Percentiles rank a stretch among this genome's conserved stretches.
These are phyloP conservation scores for Eubasilissa splendida DNA, from an alignment of 2,888 invertebrate genomes.

Conservation along the genomic window DNA sequence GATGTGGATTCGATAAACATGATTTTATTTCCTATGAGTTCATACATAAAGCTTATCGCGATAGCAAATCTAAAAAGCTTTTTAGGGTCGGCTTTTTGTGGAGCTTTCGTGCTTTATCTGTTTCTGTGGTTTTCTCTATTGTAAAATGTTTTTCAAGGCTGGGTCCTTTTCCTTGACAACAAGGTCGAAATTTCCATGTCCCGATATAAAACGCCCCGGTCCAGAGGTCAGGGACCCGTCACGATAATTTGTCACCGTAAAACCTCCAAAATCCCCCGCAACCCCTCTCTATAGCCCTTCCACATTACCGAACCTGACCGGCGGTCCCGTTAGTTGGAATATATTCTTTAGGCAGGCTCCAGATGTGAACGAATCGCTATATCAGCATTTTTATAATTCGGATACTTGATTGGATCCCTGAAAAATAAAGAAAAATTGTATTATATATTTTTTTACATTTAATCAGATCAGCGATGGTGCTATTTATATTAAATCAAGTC, in stretches of 20 bases:
- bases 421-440: too few species aligned
- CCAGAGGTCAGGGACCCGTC: constrained; percentile 2
- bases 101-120: constrained; percentile 19
- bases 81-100: constrained; percentile 3
- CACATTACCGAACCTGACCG: too few species aligned
- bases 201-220: background rate
- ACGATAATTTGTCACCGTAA: background rate
- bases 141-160: constrained; percentile 20
- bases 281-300: background rate
- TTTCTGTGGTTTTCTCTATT: constrained; percentile 3
- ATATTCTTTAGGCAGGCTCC: too few species aligned
- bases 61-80: background rate
- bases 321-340: too few species aligned
- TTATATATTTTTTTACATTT: too few species aligned
- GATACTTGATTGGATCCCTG: too few species aligned
- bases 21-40: constrained; percentile 6
- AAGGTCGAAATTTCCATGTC: background rate
- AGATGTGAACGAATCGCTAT: too few species aligned
- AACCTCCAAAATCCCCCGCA: background rate
- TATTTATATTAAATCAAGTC: too few species aligned
- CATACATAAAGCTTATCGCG: constrained; percentile 12
- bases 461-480: too few species aligned
- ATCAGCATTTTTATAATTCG: too few species aligned
- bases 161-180: background rate
- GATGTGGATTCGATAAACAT: background rate